phyloP scores from a whole-genome alignment of 2,888 invertebrate genomes.

The Noctuana brunneofusca region DNA sequence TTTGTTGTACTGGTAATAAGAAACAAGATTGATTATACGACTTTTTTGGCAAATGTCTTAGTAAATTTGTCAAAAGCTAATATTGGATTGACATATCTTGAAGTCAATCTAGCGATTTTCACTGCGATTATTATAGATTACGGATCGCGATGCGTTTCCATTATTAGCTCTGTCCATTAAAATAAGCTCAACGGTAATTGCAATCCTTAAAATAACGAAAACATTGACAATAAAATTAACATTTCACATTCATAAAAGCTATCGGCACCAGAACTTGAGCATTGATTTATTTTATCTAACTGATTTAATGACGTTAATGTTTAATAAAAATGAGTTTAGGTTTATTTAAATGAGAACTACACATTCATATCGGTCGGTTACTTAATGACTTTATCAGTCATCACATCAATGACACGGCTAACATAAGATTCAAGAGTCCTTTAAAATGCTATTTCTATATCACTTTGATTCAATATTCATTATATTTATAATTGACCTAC shows the following conservation, averaged over 20 bases:
- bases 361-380: conserved; percentile 5
- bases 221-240: neutral
- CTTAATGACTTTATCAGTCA: conserved; percentile 14
- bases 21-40: conserved; percentile 40
- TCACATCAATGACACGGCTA: neutral
- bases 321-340: conserved; percentile 1
- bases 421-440: neutral
- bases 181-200: conserved; percentile 42
- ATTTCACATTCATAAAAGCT: neutral
- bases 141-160: conserved; percentile 40
- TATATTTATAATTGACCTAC: neutral
- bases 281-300: conserved; percentile 6
- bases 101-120: conserved; percentile 56
- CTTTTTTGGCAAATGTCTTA: conserved; percentile 27
- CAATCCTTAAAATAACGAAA: neutral
- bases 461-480: neutral
- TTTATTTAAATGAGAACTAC: conserved; percentile 12
- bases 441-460: neutral
- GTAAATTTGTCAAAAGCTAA: conserved; percentile 45
- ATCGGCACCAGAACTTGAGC: neutral
- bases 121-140: conserved; percentile 48
- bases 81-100: conserved; percentile 60
- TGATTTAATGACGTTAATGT: conserved; percentile 5
- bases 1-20: conserved; percentile 45
- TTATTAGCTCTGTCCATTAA: conserved; percentile 39